A percentile compares a stretch with the other conserved stretches of the same genome.
Evolutionary conservation across 2,888 invertebrate species (phyloP).

Genomic region (Stenodera caucasica): DNA sequence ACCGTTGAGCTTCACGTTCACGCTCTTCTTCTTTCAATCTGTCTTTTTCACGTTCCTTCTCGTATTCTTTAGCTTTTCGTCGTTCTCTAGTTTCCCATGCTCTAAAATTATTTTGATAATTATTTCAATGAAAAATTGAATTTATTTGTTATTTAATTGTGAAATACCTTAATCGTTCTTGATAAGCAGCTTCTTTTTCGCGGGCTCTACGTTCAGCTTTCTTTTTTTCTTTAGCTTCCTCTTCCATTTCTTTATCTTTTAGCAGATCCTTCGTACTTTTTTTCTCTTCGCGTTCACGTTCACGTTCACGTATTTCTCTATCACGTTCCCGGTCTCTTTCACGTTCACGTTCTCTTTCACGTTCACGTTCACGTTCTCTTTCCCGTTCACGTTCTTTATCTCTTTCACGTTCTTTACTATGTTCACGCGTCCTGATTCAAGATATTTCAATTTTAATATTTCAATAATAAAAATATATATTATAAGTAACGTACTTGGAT

Average conservation of each 20-base stretch:
- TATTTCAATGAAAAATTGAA: no score
- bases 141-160: no score
- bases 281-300: conserved; percentile 58
- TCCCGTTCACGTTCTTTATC: conserved; percentile 55
- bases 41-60: conserved; percentile 84
- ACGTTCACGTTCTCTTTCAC: conserved; percentile 62
- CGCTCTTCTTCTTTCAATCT: conserved; percentile 82
- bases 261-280: conserved; percentile 65
- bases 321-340: conserved; percentile 60
- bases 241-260: conserved; percentile 83
- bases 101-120: conserved; percentile 42
- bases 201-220: conserved; percentile 87
- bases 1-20: conserved; percentile 86
- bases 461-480: conserved; percentile 2
- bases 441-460: background rate
- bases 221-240: conserved; percentile 88
- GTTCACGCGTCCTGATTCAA: conserved; percentile 50
- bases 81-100: conserved; percentile 90
- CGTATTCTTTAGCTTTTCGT: conserved; percentile 87
- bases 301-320: conserved; percentile 50
- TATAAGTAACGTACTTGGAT: conserved; percentile 53
- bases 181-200: conserved; percentile 96
- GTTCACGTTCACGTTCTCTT: conserved; percentile 54
- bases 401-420: conserved; percentile 50
- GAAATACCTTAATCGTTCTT: conserved; percentile 72